A percentile compares a stretch with the other conserved stretches of the same genome.
These are phyloP conservation scores for Brachionus manjavacas DNA, from an alignment of 1,140 invertebrate species.

Conservation along the genomic window DNA sequence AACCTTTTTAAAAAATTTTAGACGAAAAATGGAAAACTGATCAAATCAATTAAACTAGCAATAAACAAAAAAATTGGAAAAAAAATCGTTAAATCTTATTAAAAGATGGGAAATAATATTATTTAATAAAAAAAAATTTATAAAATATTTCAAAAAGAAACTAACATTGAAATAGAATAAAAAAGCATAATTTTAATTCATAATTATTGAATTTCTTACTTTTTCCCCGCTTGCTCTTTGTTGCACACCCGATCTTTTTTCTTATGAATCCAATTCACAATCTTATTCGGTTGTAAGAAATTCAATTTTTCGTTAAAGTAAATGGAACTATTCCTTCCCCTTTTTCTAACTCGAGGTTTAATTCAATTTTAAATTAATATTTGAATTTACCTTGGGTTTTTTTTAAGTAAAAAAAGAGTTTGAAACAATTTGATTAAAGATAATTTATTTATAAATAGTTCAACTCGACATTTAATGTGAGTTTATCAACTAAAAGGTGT, in stretches of 20 bases:
- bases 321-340: not conserved
- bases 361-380: not conserved
- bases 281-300: not conserved
- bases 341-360: not conserved
- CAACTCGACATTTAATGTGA: not conserved
- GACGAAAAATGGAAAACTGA: not conserved
- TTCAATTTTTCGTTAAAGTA: not conserved
- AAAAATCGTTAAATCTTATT: not conserved
- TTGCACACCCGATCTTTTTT: not conserved
- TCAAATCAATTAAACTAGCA: not conserved
- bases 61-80: not conserved
- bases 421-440: not conserved
- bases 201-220: not conserved
- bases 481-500: not conserved
- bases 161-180: not conserved
- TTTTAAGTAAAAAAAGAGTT: not conserved
- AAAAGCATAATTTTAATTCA: not conserved
- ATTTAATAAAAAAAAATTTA: not conserved
- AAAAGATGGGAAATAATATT: not conserved
- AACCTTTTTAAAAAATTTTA: not conserved
- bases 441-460: not conserved
- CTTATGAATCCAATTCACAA: not conserved
- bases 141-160: not conserved
- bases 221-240: not conserved
- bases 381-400: not conserved